Percentiles rank a stretch among this genome's conserved stretches.
These are phyloP conservation scores for Mylabris phalerata DNA, from an alignment of 1,140 invertebrate genomes.

Conservation along the genomic window DNA sequence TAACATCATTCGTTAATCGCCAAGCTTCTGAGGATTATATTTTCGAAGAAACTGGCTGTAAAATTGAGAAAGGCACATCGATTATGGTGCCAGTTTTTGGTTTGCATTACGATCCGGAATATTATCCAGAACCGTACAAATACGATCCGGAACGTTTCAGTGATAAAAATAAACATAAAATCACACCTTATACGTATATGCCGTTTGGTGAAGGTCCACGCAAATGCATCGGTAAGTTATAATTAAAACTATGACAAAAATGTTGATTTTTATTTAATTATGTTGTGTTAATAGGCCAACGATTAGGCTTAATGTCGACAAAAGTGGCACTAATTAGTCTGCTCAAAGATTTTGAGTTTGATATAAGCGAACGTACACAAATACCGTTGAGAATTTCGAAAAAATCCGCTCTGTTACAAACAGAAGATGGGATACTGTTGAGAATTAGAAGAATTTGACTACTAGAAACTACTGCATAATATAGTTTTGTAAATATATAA, in stretches of 20 bases:
- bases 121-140: neutral
- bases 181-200: conserved; percentile 35
- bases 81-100: conserved; percentile 33
- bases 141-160: conserved; percentile 34
- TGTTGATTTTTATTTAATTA: too few species aligned
- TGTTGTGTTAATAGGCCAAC: neutral
- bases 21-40: too few species aligned
- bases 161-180: conserved; percentile 41
- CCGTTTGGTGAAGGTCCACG: too few species aligned
- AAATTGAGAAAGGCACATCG: too few species aligned
- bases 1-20: conserved; percentile 41
- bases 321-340: conserved; percentile 1
- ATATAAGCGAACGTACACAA: neutral
- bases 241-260: too few species aligned
- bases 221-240: neutral
- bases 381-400: conserved; percentile 28
- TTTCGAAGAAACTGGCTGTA: too few species aligned
- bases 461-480: too few species aligned
- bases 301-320: conserved; percentile 1
- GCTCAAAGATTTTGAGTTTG: conserved; percentile 7
- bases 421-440: conserved; percentile 37
- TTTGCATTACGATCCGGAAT: conserved; percentile 16
- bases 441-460: conserved; percentile 2
- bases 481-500: too few species aligned
- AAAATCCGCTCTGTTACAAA: conserved; percentile 30